Evolutionary conservation across 2,113 vertebrate species (phyloP).

Genomic region (Crotalus tigris): DNA sequence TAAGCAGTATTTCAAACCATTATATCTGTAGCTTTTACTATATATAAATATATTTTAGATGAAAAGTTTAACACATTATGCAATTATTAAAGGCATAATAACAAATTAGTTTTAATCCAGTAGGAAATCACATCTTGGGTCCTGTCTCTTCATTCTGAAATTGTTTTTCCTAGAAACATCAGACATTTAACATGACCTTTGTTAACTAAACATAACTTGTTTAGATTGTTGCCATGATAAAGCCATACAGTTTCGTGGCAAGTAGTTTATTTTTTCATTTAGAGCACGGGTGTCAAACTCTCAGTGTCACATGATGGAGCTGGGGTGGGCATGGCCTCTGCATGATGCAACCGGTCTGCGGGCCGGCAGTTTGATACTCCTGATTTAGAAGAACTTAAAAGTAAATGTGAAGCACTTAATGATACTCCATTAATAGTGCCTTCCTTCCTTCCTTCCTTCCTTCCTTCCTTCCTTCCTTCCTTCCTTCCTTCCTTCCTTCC

Average conservation of each 20-base stretch:
- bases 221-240: not conserved
- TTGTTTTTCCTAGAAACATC: not conserved
- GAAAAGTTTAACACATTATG: not conserved
- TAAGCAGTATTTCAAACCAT: not conserved
- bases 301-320: too few species aligned
- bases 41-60: not conserved
- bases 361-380: too few species aligned
- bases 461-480: not conserved
- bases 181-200: not conserved
- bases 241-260: not conserved
- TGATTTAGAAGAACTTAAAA: not conserved
- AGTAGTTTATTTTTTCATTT: not conserved
- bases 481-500: not conserved
- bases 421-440: not conserved
- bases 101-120: not conserved
- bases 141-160: not conserved
- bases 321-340: too few species aligned
- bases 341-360: too few species aligned
- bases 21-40: not conserved
- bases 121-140: not conserved
- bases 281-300: not conserved
- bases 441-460: not conserved
- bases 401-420: not conserved
- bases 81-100: not conserved
- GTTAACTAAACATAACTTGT: too few species aligned